A percentile compares a stretch with the other conserved stretches of the same genome.
Conservation (phyloP, 2,888 invertebrate genomes). For the Endotricha flammealis region DNA sequence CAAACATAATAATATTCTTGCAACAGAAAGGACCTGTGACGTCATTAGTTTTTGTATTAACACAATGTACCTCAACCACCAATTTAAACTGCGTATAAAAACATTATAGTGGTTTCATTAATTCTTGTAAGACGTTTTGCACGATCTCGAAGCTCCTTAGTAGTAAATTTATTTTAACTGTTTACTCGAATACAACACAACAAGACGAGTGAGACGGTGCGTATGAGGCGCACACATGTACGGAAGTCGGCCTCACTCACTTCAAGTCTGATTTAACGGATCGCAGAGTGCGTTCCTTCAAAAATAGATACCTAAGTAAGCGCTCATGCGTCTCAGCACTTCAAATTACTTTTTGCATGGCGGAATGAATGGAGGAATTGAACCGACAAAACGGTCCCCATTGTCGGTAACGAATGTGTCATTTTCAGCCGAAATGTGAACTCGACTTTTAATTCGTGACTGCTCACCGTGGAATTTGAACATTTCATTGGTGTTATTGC, state of each 20-base stretch:
- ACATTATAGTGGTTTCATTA: constrained; percentile 4
- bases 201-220: constrained; percentile 54
- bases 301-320: constrained; percentile 61
- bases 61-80: background rate
- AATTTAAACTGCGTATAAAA: background rate
- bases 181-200: constrained; percentile 43
- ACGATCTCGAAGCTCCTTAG: background rate
- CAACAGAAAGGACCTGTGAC: too few species aligned
- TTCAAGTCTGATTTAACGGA: constrained; percentile 68
- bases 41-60: background rate
- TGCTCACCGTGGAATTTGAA: constrained; percentile 31
- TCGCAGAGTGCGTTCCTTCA: constrained; percentile 62
- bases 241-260: constrained; percentile 64
- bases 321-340: constrained; percentile 62
- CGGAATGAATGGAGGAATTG: constrained; percentile 66
- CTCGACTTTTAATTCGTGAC: constrained; percentile 46
- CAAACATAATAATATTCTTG: too few species aligned
- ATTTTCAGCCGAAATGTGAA: constrained; percentile 60
- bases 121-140: constrained; percentile 5
- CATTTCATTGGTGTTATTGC: constrained; percentile 11
- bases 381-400: constrained; percentile 62
- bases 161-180: constrained; percentile 16
- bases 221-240: constrained; percentile 59
- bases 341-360: constrained; percentile 72
- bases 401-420: constrained; percentile 67